Evolutionary conservation across 2,113 vertebrate genomes (phyloP).

Genomic region (Oenanthe melanoleuca): DNA sequence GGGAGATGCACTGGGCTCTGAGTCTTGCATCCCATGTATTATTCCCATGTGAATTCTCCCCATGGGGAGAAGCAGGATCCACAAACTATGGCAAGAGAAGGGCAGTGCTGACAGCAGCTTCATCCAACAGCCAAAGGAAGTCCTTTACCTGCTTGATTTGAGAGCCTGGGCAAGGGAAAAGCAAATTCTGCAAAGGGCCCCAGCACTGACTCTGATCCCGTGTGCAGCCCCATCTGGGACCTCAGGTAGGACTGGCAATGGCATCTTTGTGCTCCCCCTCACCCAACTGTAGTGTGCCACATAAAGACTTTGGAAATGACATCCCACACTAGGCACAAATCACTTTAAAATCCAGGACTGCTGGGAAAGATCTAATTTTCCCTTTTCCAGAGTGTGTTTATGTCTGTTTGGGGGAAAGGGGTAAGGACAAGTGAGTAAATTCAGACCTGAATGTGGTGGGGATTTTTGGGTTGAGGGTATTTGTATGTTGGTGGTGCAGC

Average conservation of each 20-base stretch:
- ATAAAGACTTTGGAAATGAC: neutral
- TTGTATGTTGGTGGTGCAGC: neutral
- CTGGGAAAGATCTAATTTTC: neutral
- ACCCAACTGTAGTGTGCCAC: accelerated
- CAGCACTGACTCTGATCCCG: neutral
- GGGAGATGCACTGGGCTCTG: neutral
- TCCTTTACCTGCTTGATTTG: neutral
- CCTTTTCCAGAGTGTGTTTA: neutral
- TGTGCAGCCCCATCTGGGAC: accelerated
- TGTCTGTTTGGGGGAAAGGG: accelerated
- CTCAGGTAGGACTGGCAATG: neutral
- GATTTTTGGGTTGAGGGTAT: accelerated
- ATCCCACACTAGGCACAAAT: neutral
- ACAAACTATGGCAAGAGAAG: neutral
- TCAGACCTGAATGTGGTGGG: neutral
- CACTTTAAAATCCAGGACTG: neutral
- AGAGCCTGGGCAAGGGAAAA: neutral
- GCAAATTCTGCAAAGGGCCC: neutral
- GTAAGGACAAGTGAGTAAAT: neutral
- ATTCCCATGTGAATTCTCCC: neutral
- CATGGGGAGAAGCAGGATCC: neutral
- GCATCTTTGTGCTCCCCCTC: accelerated
- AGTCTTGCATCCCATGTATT: neutral
- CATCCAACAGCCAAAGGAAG: neutral
- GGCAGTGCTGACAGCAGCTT: neutral